Conservation (phyloP, 1,140 invertebrate genomes). For the Himalopsyche phryganea region DNA sequence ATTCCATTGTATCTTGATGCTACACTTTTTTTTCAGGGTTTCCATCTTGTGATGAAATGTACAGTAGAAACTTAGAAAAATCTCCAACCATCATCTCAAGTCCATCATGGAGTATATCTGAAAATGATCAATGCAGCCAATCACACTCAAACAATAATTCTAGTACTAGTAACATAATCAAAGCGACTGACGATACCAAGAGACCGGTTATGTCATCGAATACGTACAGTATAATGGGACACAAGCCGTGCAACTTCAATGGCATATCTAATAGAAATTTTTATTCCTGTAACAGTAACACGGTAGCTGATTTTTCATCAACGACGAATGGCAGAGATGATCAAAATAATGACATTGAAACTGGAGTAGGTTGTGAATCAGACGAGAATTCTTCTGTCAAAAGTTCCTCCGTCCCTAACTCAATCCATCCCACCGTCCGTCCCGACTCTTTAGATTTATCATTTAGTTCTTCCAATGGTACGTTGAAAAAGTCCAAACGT, state of each 20-base stretch:
- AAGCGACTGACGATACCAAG: neutral
- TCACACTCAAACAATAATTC: neutral
- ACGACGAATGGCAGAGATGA: neutral
- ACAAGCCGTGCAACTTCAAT: neutral
- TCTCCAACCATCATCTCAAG: slow-evolving; percentile 12
- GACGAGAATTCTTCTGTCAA: slow-evolving; percentile 8
- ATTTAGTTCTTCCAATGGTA: slow-evolving; percentile 1
- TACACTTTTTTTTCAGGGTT: neutral
- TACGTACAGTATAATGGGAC: no score
- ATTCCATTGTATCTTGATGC: no score
- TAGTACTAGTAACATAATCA: neutral
- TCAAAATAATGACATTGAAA: slow-evolving; percentile 2
- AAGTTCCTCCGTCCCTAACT: slow-evolving; percentile 19
- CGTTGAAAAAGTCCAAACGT: neutral
- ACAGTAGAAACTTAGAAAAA: neutral
- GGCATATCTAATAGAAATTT: neutral
- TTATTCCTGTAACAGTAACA: slow-evolving; percentile 24
- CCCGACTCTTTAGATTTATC: slow-evolving; percentile 7
- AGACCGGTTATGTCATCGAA: no score
- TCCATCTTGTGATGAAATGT: neutral
- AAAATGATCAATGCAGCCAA: slow-evolving; percentile 2
- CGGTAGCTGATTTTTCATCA: slow-evolving; percentile 26
- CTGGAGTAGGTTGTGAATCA: slow-evolving; percentile 4
- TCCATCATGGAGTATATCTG: slow-evolving; percentile 13
- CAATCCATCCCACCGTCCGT: slow-evolving; percentile 7